These are phyloP conservation scores for Cheilosia pagana DNA, from an alignment of 2,888 invertebrate genomes.

Conservation along the genomic window DNA sequence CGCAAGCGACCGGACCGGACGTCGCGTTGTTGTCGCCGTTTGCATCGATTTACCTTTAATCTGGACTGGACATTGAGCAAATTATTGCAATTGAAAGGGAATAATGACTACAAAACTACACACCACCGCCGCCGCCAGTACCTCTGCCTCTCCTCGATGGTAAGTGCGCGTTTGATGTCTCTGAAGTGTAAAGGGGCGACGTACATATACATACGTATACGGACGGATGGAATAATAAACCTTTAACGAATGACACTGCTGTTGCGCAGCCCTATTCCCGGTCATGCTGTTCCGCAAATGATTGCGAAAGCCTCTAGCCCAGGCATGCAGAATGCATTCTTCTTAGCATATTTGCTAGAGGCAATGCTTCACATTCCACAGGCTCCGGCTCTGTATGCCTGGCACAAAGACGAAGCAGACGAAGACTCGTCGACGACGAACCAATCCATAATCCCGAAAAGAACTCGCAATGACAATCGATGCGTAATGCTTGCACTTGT, in stretches of 20 bases:
- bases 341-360: conserved; percentile 65
- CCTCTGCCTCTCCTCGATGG: conserved; percentile 21
- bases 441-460: conserved; percentile 65
- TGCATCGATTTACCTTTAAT: conserved; percentile 75
- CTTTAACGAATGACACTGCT: conserved; percentile 68
- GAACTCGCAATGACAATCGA: conserved; percentile 66
- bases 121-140: conserved; percentile 30
- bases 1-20: conserved; percentile 58
- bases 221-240: conserved; percentile 63
- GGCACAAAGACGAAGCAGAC: conserved; percentile 5
- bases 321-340: conserved; percentile 69
- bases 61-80: conserved; percentile 74
- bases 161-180: conserved; percentile 31
- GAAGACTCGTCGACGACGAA: conserved; percentile 25
- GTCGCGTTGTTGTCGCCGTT: conserved; percentile 68
- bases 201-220: no score
- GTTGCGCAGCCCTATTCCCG: conserved; percentile 15
- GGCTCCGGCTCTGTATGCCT: conserved; percentile 12
- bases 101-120: conserved; percentile 69
- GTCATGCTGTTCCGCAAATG: conserved; percentile 11
- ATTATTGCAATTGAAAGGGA: conserved; percentile 75
- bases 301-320: conserved; percentile 34
- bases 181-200: conserved; percentile 61
- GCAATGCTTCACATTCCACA: conserved; percentile 64
- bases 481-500: conserved; percentile 68